A percentile compares a stretch with the other conserved stretches of the same genome.
phyloP scores from a whole-genome alignment of 2,888 invertebrate species.

The Idaea aversata region DNA sequence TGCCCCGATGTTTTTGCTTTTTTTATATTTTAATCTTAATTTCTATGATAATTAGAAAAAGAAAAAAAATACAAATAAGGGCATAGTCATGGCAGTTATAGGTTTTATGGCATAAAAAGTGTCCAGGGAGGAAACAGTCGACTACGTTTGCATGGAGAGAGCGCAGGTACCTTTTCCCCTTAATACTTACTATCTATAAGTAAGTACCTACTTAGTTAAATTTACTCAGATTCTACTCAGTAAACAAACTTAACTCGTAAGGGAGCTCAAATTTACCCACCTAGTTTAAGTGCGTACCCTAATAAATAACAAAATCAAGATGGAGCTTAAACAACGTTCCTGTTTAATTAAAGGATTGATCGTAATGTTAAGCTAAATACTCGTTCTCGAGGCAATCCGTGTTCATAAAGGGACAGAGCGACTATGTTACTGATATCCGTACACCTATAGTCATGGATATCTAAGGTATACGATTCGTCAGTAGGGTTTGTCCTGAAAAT shows the following conservation, averaged over 20 bases:
- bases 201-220: background rate
- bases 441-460: too few species aligned
- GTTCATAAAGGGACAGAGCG: background rate
- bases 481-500: too few species aligned
- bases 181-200: background rate
- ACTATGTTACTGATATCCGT: background rate
- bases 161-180: too few species aligned
- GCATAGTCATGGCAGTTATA: too few species aligned
- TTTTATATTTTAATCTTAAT: too few species aligned
- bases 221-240: background rate
- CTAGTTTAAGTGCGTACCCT: slow-evolving; percentile 2
- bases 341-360: slow-evolving; percentile 14
- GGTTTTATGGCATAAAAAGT: too few species aligned
- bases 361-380: slow-evolving; percentile 14
- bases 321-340: slow-evolving; percentile 7
- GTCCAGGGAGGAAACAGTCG: too few species aligned
- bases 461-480: background rate
- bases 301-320: slow-evolving; percentile 6
- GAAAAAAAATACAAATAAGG: too few species aligned
- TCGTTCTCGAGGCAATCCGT: slow-evolving; percentile 8
- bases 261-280: background rate
- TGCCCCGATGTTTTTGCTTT: too few species aligned
- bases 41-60: too few species aligned
- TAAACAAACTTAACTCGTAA: slow-evolving; percentile 1
- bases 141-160: too few species aligned